These are phyloP conservation scores for Diplazon laetatorius DNA, from an alignment of 2,888 invertebrate genomes.

Conservation along the genomic window DNA sequence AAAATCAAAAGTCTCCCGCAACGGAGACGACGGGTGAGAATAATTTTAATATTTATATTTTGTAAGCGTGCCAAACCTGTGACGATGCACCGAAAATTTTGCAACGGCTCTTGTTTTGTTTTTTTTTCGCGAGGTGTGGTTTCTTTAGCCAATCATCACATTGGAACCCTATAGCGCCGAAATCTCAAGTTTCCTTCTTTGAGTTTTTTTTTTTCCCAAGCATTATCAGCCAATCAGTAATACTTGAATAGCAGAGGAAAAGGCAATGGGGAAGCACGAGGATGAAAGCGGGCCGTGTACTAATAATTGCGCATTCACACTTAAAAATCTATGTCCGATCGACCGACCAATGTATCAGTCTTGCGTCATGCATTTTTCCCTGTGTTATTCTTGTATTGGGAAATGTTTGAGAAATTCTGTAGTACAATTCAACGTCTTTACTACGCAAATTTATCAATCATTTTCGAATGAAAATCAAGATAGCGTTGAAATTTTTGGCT, in stretches of 20 bases:
- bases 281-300: not conserved
- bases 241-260: not conserved
- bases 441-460: too few relatives aligned
- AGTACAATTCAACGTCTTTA: not conserved
- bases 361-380: not conserved
- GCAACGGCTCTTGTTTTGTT: not conserved
- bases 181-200: slow-evolving; percentile 4
- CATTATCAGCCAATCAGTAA: not conserved
- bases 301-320: not conserved
- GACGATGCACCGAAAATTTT: too few relatives aligned
- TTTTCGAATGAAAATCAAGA: too few relatives aligned
- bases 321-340: not conserved
- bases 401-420: not conserved
- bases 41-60: not conserved
- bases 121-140: too few relatives aligned
- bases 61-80: too few relatives aligned
- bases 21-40: not conserved
- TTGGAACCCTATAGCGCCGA: not conserved
- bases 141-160: not conserved
- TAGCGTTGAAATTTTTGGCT: too few relatives aligned
- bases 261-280: not conserved
- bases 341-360: not conserved
- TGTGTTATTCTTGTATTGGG: not conserved
- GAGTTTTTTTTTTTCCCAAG: not conserved
- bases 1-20: too few relatives aligned